Evolutionary conservation across 2,797 vertebrate genomes (phyloP).

Genomic region (Scolopax rusticola): DNA sequence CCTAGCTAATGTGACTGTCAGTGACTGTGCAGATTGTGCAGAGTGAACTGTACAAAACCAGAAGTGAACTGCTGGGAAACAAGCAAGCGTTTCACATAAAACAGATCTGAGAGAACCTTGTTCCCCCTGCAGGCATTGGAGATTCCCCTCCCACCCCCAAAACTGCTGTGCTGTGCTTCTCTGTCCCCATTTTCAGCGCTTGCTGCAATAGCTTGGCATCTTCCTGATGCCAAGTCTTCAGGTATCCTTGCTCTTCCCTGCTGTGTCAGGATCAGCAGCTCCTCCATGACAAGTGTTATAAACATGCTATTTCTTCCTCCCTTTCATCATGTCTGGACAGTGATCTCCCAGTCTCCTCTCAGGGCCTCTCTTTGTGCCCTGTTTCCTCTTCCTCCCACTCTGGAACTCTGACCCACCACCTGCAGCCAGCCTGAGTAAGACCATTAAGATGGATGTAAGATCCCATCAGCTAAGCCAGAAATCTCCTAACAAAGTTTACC

Average conservation of each 20-base stretch:
- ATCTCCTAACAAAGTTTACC: background rate
- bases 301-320: background rate
- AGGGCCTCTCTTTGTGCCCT: background rate
- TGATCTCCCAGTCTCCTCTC: background rate
- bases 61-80: background rate
- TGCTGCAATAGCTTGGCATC: background rate
- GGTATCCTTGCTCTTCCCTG: background rate
- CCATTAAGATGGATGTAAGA: background rate
- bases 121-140: background rate
- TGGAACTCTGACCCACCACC: background rate
- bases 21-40: background rate
- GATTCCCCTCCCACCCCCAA: background rate
- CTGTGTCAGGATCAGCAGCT: background rate
- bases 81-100: fast-evolving
- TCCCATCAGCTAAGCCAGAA: background rate
- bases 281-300: background rate
- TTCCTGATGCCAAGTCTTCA: background rate
- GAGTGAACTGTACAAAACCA: background rate
- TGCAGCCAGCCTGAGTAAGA: background rate
- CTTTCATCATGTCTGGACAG: background rate
- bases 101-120: background rate
- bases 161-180: background rate
- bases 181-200: background rate
- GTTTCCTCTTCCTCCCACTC: background rate
- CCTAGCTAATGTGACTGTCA: background rate